Conservation (phyloP, 2,113 vertebrate species). For the Carassius gibelio region DNA sequence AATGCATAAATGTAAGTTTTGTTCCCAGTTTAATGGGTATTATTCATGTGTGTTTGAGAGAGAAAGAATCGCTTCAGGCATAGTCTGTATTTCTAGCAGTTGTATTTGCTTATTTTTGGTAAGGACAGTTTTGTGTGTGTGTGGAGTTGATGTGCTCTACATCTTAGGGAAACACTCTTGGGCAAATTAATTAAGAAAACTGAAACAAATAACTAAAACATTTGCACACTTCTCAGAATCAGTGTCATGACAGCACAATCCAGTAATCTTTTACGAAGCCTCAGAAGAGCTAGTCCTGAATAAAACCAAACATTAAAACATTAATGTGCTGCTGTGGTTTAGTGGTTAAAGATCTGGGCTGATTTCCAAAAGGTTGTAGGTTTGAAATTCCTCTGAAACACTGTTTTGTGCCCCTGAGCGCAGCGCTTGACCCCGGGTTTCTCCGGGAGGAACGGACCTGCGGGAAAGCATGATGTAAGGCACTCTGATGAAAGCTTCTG, state of each 20-base stretch:
- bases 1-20: not conserved
- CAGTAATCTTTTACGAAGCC: not conserved
- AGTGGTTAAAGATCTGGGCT: not conserved
- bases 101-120: not conserved
- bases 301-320: not conserved
- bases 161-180: not conserved
- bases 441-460: not conserved
- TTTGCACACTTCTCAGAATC: not conserved
- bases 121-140: not conserved
- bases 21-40: not conserved
- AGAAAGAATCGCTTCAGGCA: not conserved
- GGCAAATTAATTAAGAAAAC: not conserved
- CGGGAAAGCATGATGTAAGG: not conserved
- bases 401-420: not conserved
- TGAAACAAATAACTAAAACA: not conserved
- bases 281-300: not conserved
- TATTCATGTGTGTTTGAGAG: not conserved
- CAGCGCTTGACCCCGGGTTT: not conserved
- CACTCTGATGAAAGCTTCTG: not conserved
- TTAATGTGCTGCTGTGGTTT: not conserved
- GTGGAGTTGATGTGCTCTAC: constrained; percentile 5
- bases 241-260: not conserved
- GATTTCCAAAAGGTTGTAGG: not conserved
- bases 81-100: not conserved
- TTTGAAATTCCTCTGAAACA: not conserved